Evolutionary conservation across 2,888 invertebrate genomes (phyloP).

Genomic region (Cactoblastis cactorum): DNA sequence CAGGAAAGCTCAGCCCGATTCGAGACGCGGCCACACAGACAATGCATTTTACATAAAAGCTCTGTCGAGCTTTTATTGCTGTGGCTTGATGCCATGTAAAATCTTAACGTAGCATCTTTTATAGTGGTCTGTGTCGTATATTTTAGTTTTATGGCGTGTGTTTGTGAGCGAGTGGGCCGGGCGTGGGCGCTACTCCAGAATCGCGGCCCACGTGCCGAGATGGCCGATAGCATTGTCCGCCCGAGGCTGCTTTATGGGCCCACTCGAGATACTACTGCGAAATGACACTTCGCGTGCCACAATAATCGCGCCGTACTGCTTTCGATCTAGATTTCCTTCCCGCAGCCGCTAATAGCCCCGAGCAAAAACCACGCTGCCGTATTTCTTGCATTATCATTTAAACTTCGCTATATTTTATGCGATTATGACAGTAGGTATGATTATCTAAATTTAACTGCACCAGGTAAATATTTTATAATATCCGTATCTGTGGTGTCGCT

Average conservation of each 20-base stretch:
- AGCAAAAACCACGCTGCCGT: constrained; percentile 12
- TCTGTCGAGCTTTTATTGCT: constrained; percentile 59
- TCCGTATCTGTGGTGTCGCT: not conserved
- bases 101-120: constrained; percentile 63
- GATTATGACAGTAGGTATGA: not conserved
- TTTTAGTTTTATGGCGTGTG: constrained; percentile 60
- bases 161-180: constrained; percentile 38
- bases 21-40: constrained; percentile 45
- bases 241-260: constrained; percentile 63
- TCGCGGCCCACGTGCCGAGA: constrained; percentile 65
- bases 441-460: not conserved
- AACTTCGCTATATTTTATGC: constrained; percentile 12
- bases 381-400: constrained; percentile 21
- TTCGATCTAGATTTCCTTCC: constrained; percentile 22
- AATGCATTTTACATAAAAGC: constrained; percentile 59
- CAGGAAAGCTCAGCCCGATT: constrained; percentile 10
- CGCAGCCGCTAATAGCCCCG: constrained; percentile 9
- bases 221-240: constrained; percentile 69
- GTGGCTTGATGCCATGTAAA: constrained; percentile 54
- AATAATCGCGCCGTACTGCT: constrained; percentile 35
- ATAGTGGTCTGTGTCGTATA: constrained; percentile 59
- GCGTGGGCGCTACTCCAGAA: constrained; percentile 75
- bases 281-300: constrained; percentile 59
- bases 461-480: not conserved
- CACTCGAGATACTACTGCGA: constrained; percentile 50